A percentile compares a stretch with the other conserved stretches of the same genome.
Evolutionary conservation across 2,888 invertebrate species (phyloP).

Genomic region (Lasioglossum zephyrum): DNA sequence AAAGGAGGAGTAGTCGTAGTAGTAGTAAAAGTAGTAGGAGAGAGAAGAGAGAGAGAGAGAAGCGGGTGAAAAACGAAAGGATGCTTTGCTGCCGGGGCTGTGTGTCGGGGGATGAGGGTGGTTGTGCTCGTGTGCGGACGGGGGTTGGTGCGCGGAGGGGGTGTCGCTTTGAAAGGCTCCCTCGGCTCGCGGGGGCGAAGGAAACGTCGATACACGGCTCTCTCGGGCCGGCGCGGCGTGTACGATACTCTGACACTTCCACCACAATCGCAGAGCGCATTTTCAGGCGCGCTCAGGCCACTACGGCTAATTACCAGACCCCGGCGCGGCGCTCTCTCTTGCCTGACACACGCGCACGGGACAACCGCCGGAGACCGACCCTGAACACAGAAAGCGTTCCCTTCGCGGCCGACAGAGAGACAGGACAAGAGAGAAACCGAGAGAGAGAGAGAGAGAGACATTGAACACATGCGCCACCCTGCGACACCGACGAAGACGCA

Average conservation of each 20-base stretch:
- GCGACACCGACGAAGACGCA: conserved; percentile 30
- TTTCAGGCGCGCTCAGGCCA: conserved; percentile 78
- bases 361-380: conserved; percentile 40
- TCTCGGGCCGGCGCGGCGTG: conserved; percentile 16
- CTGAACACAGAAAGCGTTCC: conserved; percentile 53
- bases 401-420: conserved; percentile 56
- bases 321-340: conserved; percentile 27
- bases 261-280: conserved; percentile 74
- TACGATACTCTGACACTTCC: conserved; percentile 74
- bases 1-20: neutral
- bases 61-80: conserved; percentile 44
- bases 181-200: conserved; percentile 50
- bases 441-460: conserved; percentile 10
- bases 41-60: neutral
- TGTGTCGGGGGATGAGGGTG: neutral
- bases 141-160: conserved; percentile 6
- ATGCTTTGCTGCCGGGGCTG: conserved; percentile 45
- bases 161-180: conserved; percentile 64
- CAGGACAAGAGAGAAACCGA: no score
- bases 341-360: conserved; percentile 31
- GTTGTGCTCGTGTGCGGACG: neutral
- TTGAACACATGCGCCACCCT: conserved; percentile 48
- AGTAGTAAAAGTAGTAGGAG: neutral
- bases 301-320: conserved; percentile 78
- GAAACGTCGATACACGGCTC: conserved; percentile 78